Evolutionary conservation across 2,888 invertebrate species (phyloP), one percentile per base, ranked within the genome.

Genomic region (Eutolmus rufibarbis): DNA sequence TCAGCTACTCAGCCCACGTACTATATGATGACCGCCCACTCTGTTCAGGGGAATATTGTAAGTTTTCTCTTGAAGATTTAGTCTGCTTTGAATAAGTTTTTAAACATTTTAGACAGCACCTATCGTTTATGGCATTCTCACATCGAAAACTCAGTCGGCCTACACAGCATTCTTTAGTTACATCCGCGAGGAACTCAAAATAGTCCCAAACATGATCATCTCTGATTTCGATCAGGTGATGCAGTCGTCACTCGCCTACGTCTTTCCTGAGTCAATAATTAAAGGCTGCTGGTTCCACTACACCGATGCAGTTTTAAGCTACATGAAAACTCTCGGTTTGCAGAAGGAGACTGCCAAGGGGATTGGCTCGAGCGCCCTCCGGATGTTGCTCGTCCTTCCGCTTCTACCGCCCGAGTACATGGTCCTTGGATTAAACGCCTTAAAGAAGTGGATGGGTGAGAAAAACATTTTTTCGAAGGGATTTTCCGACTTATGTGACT

Each of bases 271-370:
- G 40, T 89, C 90, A 3, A 89, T 89, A 12, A 89, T 90, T 31
- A 90, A 90, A 89, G 90, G 90, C 7, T 89, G 89, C 66, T 90
- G 90, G 90, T 90, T 89, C 86, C 89, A 90, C 56, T 90, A 90
- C 51, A 90, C 90, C 0, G 90, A 90, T 81, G 89, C 89, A 4
- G 89, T 90, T 34, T 87, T 90, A 0, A 87, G 87, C 3, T 89
- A 90, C 88, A 90, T 90, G 89, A 89, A 89, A 74, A 87, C 81
- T 1, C 87, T 90, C 0, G 85, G 88, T 7, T 34, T 90, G 56
- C 89, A 90, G 78, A 87, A 89, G 9, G 90, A 90, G 87, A 90
- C 89, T 12, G 86, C 89, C 0, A 90, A 90, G 76, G 89, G 90
- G 1, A 89, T 89, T 14, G 89, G 90, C 9, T 89, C 90, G 0